Conservation (phyloP, 2,113 vertebrate species). For the Brachypteracias leptosomus region DNA sequence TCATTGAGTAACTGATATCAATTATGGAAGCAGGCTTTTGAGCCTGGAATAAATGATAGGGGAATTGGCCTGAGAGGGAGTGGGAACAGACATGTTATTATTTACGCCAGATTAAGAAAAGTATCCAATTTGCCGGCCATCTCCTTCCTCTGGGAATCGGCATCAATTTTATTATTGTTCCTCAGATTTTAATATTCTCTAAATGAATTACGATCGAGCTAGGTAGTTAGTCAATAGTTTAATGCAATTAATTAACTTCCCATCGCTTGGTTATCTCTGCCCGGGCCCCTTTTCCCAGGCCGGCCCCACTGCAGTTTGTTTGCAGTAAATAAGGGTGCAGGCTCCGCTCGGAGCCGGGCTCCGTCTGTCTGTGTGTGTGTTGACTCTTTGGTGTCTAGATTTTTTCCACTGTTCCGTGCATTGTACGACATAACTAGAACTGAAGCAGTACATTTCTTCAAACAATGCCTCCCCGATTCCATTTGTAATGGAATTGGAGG, state of each 20-base stretch:
- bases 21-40: constrained; percentile 79
- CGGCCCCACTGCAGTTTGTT: constrained; percentile 13
- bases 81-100: constrained; percentile 82
- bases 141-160: constrained; percentile 80
- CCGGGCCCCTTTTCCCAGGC: not conserved
- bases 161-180: constrained; percentile 87
- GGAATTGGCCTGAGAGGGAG: constrained; percentile 78
- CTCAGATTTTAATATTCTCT: constrained; percentile 84
- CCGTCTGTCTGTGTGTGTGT: not conserved
- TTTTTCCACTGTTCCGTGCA: constrained; percentile 70
- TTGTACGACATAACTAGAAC: constrained; percentile 74
- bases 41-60: constrained; percentile 83
- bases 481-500: constrained; percentile 79
- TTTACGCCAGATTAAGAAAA: constrained; percentile 89
- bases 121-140: constrained; percentile 84
- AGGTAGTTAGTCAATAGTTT: constrained; percentile 86
- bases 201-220: constrained; percentile 83
- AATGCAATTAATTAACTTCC: constrained; percentile 84
- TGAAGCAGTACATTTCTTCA: constrained; percentile 80
- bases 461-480: constrained; percentile 78
- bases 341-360: not conserved
- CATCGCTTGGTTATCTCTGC: constrained; percentile 67
- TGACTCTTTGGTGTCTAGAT: constrained; percentile 67
- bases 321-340: constrained; percentile 31
- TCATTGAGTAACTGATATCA: constrained; percentile 81